Base-by-base conservation (phyloP, 2,797 vertebrate genomes). In the Melanotaenia pygmaea region DNA sequence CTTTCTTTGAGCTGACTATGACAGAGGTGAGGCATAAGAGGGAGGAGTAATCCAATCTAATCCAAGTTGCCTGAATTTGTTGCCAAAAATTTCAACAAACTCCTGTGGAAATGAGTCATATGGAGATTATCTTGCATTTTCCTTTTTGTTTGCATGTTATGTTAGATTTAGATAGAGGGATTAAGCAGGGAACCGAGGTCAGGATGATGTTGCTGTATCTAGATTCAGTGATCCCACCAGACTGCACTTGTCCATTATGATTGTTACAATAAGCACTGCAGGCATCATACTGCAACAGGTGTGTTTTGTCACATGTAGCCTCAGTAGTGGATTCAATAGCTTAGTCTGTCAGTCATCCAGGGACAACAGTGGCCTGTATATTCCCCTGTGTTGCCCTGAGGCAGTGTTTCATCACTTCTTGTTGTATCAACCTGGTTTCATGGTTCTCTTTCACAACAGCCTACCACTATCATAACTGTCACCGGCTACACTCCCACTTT, bases 141-240 rank as follows among this genome's bases (percentile, higher is more conserved):
- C 66, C 70, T 80, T 91, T 85, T 76, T 86, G 80, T 92, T 89
- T 91, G 85, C 77, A 85, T 89, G 78, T 87, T 86, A 79, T 82
- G 65, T 71, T 75, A 83, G 76, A 89, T 89, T 87, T 84, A 80
- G 83, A 88, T 81, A 45, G 74, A 73, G 68, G 85, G 90, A 92
- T 94, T 92, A 92, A 14, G 14, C 73, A 38, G 59, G 79, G 78
- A 85, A 87, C 79, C 69, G 71, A 71, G 72, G 79, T 73, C 77
- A 43, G 78, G 76, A 79, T 89, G 85, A 87, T 70, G 45, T 78
- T 72, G 71, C 77, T 88, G 79, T 85, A 86, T 85, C 60, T 66
- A 83, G 70, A 56, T 76, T 77, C 53, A 68, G 32, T 78, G 77
- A 89, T 90, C 80, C 76, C 81, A 63, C 61, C 18, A 67, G 63